phyloP scores from a whole-genome alignment of 2,113 vertebrate genomes.

The Hydrochoerus hydrochaeris region DNA sequence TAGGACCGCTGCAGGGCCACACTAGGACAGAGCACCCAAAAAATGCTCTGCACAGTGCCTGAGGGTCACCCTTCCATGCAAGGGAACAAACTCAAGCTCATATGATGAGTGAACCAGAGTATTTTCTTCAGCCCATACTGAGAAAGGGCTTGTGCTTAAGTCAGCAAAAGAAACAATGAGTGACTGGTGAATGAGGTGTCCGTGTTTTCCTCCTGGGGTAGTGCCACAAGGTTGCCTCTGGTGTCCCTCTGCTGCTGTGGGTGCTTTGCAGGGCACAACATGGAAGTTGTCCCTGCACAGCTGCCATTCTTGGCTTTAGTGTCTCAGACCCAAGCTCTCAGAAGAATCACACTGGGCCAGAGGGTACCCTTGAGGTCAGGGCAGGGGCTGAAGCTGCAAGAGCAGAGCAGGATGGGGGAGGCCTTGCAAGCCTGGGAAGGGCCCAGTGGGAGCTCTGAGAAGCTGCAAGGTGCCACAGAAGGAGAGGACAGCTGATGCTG shows the following conservation, averaged over 20 bases:
- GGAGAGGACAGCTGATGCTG: background rate
- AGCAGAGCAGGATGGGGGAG: background rate
- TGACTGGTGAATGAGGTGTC: background rate
- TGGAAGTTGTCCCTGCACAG: background rate
- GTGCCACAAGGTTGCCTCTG: background rate
- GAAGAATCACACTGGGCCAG: background rate
- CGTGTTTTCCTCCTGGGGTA: background rate
- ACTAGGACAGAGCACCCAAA: background rate
- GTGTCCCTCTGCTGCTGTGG: background rate
- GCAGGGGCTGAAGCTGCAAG: background rate
- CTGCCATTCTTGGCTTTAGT: background rate
- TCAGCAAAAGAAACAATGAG: background rate
- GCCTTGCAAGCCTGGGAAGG: background rate
- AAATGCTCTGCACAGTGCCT: background rate
- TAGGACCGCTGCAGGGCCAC: background rate
- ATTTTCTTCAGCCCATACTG: background rate
- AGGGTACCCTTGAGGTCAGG: background rate
- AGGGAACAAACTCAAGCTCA: background rate
- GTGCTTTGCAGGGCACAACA: background rate
- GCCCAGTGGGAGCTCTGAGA: background rate
- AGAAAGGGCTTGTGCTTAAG: background rate
- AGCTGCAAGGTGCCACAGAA: too few species aligned
- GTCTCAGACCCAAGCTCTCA: background rate
- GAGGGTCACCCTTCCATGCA: accelerated
- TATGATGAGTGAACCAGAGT: background rate